phyloP scores from a whole-genome alignment of 2,888 invertebrate genomes.

The Ennomos quercinarius region DNA sequence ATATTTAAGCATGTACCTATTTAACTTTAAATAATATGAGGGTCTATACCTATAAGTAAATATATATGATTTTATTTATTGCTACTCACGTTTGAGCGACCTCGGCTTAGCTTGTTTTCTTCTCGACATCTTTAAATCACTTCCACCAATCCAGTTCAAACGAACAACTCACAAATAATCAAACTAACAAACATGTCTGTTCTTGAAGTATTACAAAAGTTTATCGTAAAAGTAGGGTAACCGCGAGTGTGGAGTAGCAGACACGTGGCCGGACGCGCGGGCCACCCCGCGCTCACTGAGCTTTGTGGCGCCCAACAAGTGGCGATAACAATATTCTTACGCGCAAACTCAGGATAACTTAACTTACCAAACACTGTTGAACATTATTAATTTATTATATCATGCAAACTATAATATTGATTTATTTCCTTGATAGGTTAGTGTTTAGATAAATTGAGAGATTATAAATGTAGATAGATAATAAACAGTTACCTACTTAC shows the following conservation, averaged over 20 bases:
- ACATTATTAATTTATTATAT: too few species aligned
- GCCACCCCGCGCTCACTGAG: conserved; percentile 77
- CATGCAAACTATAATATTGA: too few species aligned
- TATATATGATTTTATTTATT: too few species aligned
- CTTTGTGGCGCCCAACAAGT: conserved; percentile 84
- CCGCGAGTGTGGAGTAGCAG: conserved; percentile 36
- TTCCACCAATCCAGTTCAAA: conserved; percentile 12
- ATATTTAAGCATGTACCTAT: too few species aligned
- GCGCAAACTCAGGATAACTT: conserved; percentile 76
- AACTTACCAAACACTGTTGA: conserved; percentile 6
- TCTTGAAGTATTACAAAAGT: conserved; percentile 52
- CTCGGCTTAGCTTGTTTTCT: conserved; percentile 90
- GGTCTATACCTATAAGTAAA: too few species aligned
- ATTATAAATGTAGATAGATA: too few species aligned
- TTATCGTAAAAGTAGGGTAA: conserved; percentile 59
- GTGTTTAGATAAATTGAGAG: too few species aligned
- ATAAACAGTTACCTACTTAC: too few species aligned
- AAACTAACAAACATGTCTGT: conserved; percentile 5
- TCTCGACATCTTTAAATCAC: conserved; percentile 83
- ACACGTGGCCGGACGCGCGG: conserved; percentile 68
- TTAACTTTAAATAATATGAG: too few species aligned
- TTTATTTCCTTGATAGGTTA: too few species aligned
- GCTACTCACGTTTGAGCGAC: conserved; percentile 88
- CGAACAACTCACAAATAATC: conserved; percentile 6
- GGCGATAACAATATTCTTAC: conserved; percentile 76